phyloP scores from a whole-genome alignment of 2,888 invertebrate genomes.

The Hypomecis atomaria region DNA sequence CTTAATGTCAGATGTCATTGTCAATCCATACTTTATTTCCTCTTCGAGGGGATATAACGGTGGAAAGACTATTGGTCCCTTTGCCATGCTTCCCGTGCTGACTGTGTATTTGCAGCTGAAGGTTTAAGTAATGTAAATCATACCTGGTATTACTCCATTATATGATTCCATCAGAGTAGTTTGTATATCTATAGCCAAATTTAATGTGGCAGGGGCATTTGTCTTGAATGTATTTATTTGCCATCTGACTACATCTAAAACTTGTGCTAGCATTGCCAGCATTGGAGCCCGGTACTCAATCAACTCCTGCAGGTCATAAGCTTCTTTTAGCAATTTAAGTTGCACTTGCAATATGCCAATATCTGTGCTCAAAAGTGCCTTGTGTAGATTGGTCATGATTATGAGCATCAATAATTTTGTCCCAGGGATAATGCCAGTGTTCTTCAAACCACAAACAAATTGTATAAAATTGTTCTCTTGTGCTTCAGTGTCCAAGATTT shows the following conservation, averaged over 20 bases:
- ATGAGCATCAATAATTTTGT: slow-evolving; percentile 65
- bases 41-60: too few species aligned
- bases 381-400: slow-evolving; percentile 72
- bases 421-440: slow-evolving; percentile 54
- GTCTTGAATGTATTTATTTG: slow-evolving; percentile 61
- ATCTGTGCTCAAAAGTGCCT: slow-evolving; percentile 59
- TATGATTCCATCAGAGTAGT: slow-evolving; percentile 61
- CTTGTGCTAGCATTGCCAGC: slow-evolving; percentile 72
- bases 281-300: slow-evolving; percentile 70
- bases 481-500: slow-evolving; percentile 54
- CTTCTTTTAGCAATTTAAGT: slow-evolving; percentile 57
- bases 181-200: slow-evolving; percentile 61
- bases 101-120: too few species aligned
- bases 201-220: slow-evolving; percentile 58
- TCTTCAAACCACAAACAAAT: slow-evolving; percentile 65
- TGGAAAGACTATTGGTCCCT: too few species aligned
- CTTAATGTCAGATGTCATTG: too few species aligned
- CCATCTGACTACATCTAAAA: slow-evolving; percentile 69
- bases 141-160: slow-evolving; percentile 63
- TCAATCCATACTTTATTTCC: too few species aligned
- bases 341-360: slow-evolving; percentile 56
- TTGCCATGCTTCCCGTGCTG: too few species aligned
- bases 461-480: slow-evolving; percentile 61
- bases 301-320: slow-evolving; percentile 60
- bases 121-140: slow-evolving; percentile 18